Evolutionary conservation across 1,140 invertebrate species (phyloP), one percentile per base, ranked within the genome.

Genomic region (Augochlora pura): DNA sequence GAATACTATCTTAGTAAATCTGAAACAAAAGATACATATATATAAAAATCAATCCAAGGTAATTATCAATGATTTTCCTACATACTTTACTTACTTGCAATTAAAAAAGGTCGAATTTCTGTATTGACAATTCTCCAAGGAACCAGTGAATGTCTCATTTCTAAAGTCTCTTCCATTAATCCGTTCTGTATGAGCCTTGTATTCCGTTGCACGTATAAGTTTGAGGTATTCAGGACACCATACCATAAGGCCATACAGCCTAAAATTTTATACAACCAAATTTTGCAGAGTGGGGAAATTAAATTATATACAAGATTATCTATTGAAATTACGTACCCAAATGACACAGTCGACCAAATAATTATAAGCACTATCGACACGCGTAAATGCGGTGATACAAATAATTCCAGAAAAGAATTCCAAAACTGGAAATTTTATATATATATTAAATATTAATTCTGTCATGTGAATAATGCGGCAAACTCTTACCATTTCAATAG

Each of bases 391-490:
- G 93, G 88, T n/a, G 88, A 88, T 23, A 94, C 79, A 85, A 94
- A 94, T 67, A 94, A 85, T 80, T 94, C 93, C 74, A 94, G 89
- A 72, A 94, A 95, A 39, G 94, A 93, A 86, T 94, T 94, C 92
- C 94, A 95, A 83, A 95, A 94, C 94, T 95, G 90, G 1, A 83
- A 88, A 75, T 84, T 84, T 63, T 82, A 72, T 76, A 77, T 42
- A 77, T 42, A 59, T 66, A 73, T 62, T 64, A 38, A 39, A 52
- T 57, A 57, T 65, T 78, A 67, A 27, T 23, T 49, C 70, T 5
- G 21, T 49, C n/a, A 54, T 62, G 49, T 62, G 8, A 77, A 59
- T 54, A n/a, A 64, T 62, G 70, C 60, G 21, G 10, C 4, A 60
- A 49, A 57, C 63, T 60, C 49, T 77, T 87, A 93, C 93, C 88